Conservation (phyloP, 1,140 invertebrate genomes). For the Hyposmocoma kahamanoa region DNA sequence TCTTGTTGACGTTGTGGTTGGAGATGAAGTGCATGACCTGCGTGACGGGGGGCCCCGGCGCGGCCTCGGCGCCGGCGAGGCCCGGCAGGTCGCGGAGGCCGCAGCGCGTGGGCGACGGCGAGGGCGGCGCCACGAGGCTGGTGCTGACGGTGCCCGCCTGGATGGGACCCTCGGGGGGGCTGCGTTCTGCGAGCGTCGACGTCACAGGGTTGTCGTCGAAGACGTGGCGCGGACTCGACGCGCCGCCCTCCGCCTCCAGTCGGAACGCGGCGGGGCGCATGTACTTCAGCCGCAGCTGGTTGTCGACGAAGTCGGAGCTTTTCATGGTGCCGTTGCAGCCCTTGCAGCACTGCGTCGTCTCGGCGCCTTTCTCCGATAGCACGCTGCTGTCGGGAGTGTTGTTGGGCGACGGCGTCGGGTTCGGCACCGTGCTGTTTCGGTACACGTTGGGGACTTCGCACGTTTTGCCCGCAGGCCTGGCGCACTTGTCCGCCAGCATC, state of each 20-base stretch:
- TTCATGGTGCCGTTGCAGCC: slow-evolving; percentile 59
- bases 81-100: slow-evolving; percentile 64
- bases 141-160: slow-evolving; percentile 85
- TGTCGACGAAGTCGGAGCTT: slow-evolving; percentile 40
- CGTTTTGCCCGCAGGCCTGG: slow-evolving; percentile 29
- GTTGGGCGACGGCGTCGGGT: slow-evolving; percentile 57
- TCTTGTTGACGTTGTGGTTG: slow-evolving; percentile 65
- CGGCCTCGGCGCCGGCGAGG: slow-evolving; percentile 53
- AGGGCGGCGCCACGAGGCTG: slow-evolving; percentile 80
- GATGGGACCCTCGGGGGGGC: slow-evolving; percentile 77
- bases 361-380: slow-evolving; percentile 54
- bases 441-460: slow-evolving; percentile 40
- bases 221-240: slow-evolving; percentile 71
- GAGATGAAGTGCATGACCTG: slow-evolving; percentile 70
- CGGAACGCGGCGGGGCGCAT: slow-evolving; percentile 48
- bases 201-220: slow-evolving; percentile 82
- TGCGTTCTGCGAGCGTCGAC: slow-evolving; percentile 79
- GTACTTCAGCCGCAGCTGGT: slow-evolving; percentile 43
- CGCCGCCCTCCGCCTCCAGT: slow-evolving; percentile 43
- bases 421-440: slow-evolving; percentile 48
- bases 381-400: slow-evolving; percentile 74
- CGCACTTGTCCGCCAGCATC: slow-evolving; percentile 33
- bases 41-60: slow-evolving; percentile 54
- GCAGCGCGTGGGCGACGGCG: slow-evolving; percentile 72
- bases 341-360: slow-evolving; percentile 50